A percentile compares a stretch with the other conserved stretches of the same genome.
These are phyloP conservation scores for Petrocephalus sullivani DNA, from an alignment of 2,797 vertebrate genomes.

Conservation along the genomic window DNA sequence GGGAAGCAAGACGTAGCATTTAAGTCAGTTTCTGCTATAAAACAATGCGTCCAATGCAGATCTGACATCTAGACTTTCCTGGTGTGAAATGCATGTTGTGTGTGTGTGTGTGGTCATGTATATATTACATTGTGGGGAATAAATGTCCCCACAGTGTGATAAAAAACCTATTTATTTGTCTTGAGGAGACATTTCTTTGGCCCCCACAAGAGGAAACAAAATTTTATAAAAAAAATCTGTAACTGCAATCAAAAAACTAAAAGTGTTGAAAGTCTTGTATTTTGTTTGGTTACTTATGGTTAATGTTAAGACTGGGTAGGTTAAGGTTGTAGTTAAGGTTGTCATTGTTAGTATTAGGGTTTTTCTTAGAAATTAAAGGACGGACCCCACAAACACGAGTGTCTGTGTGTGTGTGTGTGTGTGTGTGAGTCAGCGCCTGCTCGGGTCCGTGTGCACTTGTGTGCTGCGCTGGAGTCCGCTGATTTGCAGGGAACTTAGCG, in stretches of 20 bases:
- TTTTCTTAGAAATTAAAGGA: no score
- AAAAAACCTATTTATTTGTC: no score
- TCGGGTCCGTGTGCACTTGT: neutral
- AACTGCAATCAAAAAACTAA: neutral
- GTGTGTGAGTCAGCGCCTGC: neutral
- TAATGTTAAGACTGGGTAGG: neutral
- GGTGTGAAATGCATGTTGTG: neutral
- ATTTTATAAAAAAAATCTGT: neutral
- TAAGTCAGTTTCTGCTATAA: neutral
- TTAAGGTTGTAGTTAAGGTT: neutral
- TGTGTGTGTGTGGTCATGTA: neutral
- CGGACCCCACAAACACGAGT: neutral
- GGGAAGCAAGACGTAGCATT: neutral
- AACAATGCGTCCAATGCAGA: neutral
- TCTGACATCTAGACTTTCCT: neutral
- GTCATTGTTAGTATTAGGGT: no score
- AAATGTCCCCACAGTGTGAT: no score
- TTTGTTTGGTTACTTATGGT: no score
- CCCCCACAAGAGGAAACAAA: no score
- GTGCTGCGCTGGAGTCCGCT: conserved; percentile 2
- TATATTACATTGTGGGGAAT: neutral
- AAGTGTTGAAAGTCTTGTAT: neutral
- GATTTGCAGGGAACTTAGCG: conserved; percentile 24
- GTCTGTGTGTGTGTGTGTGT: conserved; percentile 10
- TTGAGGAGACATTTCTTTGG: no score